Base-by-base conservation (phyloP, 1,140 invertebrate species). In the Aculops lycopersici region DNA sequence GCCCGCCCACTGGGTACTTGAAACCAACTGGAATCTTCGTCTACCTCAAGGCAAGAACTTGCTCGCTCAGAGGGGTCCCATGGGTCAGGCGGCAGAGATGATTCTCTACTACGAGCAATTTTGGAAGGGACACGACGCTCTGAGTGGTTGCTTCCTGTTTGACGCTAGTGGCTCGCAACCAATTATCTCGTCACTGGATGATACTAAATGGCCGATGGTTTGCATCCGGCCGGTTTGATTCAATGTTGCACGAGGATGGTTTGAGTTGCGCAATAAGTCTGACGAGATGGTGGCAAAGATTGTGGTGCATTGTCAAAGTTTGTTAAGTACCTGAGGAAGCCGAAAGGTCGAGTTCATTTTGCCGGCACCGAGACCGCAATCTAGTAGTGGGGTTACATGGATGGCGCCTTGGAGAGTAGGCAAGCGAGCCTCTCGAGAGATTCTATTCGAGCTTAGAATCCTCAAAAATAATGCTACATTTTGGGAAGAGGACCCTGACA, bases 321-420 rank as follows among this genome's bases (percentile, higher is more conserved):
- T 48, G 53, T 55, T 39, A 51, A 39, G 56, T 58, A 49, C 12
- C 4, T 53, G 5, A 38, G 52, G 16, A 38, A 48, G 18, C 51
- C 52, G 17, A 41, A 54, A 20, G 53, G 46, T 18, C 35, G 47
- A 15, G 35, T 62, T 2, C 49, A 55, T 43, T 62, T 60, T 48
- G 60, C 57, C n/a, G 60, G 60, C 1, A 62, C 59, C 20, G 60
- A 62, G 46, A 58, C 57, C 2, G 60, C 60, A 3, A 55, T 51
- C 1, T 42, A 53, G 24, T 62, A 59, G 60, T 50, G 54, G 17
- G 60, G 60, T 21, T 62, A 61, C 46, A 60, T 62, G 54, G 57
- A 60, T 39, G 60, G 60, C 19, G 60, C 57, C 4, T 50, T 62
- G 15, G n/a, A 49, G 59, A 41, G 50, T 57, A 8, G 60, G 60